A percentile compares a stretch with the other conserved stretches of the same genome.
Conservation (phyloP, 2,797 vertebrate genomes). For the Muscicapa comitata region DNA sequence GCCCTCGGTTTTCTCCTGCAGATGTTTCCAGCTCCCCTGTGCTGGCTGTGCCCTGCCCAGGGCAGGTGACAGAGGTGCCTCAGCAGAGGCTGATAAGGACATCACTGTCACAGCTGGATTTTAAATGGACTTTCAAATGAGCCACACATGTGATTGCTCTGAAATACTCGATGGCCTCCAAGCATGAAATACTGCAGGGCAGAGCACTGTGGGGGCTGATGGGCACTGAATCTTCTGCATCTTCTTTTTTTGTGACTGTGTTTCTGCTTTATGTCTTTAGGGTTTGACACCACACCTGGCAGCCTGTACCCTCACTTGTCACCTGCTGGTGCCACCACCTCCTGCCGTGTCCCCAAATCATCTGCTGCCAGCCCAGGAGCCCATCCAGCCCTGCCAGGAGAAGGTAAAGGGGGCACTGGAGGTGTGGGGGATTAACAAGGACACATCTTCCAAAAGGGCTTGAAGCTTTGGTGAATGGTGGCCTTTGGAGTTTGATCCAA, state of each 20-base stretch:
- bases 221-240: neutral
- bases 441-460: neutral
- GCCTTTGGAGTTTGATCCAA: neutral
- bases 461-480: neutral
- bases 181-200: neutral
- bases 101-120: neutral
- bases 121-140: neutral
- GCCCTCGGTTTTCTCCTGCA: neutral
- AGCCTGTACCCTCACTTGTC: accelerated
- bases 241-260: too few species aligned
- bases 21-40: accelerated
- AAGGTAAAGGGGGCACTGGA: neutral
- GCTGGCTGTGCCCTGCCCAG: neutral
- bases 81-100: neutral
- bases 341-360: neutral
- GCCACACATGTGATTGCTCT: neutral
- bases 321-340: neutral
- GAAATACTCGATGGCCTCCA: neutral
- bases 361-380: neutral
- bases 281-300: accelerated
- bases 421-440: neutral
- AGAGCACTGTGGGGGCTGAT: neutral
- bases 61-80: neutral
- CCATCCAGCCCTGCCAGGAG: neutral
- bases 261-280: neutral